Percentiles rank a stretch among this genome's conserved stretches.
These are phyloP conservation scores for Coenonympha arcania DNA, from an alignment of 2,888 invertebrate genomes.

Conservation along the genomic window DNA sequence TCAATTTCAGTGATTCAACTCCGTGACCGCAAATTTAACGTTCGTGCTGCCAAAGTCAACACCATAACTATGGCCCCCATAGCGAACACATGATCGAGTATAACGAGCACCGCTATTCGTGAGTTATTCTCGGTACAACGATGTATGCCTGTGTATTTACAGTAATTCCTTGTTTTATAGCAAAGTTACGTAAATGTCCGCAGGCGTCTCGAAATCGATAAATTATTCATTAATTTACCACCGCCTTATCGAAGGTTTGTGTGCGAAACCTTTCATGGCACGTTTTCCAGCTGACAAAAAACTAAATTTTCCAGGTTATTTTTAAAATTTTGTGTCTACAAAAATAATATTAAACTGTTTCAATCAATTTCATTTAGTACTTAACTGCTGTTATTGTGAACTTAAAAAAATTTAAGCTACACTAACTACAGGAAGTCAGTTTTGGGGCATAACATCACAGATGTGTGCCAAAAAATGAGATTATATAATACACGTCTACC, in stretches of 20 bases:
- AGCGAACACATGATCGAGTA: conserved; percentile 58
- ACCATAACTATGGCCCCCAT: conserved; percentile 52
- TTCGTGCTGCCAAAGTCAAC: conserved; percentile 43
- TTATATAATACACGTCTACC: conserved; percentile 58
- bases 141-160: conserved; percentile 33
- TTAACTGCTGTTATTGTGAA: not conserved
- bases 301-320: not conserved
- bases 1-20: conserved; percentile 11
- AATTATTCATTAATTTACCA: conserved; percentile 27
- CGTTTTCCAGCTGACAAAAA: not conserved
- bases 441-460: not conserved
- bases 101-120: conserved; percentile 33
- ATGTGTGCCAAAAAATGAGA: conserved; percentile 16
- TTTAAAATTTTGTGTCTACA: not conserved
- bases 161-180: conserved; percentile 33
- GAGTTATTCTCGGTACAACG: conserved; percentile 42
- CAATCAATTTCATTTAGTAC: not conserved
- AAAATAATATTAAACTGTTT: not conserved
- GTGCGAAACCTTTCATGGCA: not conserved
- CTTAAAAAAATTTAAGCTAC: not conserved
- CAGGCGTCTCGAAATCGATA: conserved; percentile 53
- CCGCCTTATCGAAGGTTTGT: not conserved
- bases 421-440: not conserved
- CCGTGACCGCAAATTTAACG: conserved; percentile 23
- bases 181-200: conserved; percentile 56